These are phyloP conservation scores for Laterallus jamaicensis DNA, from an alignment of 2,113 vertebrate species.

Conservation along the genomic window DNA sequence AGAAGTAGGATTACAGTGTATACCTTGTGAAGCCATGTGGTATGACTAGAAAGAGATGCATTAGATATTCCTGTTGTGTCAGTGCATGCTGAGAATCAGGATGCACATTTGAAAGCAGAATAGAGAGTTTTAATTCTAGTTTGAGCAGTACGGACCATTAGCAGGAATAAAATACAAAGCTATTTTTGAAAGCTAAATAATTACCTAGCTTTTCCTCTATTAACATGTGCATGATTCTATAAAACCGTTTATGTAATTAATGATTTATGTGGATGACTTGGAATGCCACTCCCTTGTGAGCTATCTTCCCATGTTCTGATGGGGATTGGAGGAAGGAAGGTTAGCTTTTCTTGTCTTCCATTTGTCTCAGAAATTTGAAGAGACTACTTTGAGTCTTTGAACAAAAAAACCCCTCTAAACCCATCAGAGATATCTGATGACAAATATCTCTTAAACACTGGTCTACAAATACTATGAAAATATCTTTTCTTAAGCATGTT, in stretches of 20 bases:
- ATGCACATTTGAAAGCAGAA: background rate
- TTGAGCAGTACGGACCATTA: background rate
- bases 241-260: background rate
- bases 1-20: background rate
- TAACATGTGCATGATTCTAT: background rate
- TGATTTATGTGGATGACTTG: background rate
- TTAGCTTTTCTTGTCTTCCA: background rate
- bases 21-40: no score
- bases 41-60: background rate
- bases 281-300: background rate
- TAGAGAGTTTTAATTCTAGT: background rate
- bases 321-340: background rate
- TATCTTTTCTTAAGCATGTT: background rate
- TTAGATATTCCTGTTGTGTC: fast-evolving
- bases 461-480: background rate
- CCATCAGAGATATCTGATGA: background rate
- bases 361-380: background rate
- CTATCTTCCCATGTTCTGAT: background rate
- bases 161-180: background rate
- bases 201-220: background rate
- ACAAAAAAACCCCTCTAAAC: background rate
- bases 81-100: background rate
- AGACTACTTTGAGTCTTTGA: background rate
- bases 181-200: background rate
- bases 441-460: background rate